Conservation (phyloP, 2,113 vertebrate genomes). For the Chauna torquata region DNA sequence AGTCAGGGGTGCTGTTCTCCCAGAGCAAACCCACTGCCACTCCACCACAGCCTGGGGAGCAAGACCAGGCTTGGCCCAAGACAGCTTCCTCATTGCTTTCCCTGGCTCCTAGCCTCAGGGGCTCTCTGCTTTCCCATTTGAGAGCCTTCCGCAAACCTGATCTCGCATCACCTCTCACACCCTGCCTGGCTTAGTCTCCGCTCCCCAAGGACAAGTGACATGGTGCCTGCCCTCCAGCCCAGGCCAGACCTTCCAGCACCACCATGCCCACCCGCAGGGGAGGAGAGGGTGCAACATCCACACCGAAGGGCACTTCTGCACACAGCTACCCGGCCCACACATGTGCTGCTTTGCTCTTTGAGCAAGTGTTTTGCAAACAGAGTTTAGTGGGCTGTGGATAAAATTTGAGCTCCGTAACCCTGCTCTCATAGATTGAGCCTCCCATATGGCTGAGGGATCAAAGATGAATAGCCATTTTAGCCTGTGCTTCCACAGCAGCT, state of each 20-base stretch:
- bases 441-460: not conserved
- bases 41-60: not conserved
- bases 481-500: not conserved
- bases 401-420: not conserved
- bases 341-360: not conserved
- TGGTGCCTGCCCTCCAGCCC: too few relatives aligned
- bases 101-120: not conserved
- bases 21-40: not conserved
- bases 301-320: not conserved
- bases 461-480: conserved; percentile 5
- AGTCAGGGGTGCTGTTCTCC: not conserved
- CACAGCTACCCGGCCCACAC: not conserved
- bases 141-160: not conserved
- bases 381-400: not conserved
- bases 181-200: not conserved
- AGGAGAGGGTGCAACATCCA: not conserved
- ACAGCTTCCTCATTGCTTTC: not conserved
- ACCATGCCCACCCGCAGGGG: too few relatives aligned
- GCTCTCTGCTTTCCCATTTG: not conserved
- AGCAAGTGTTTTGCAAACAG: not conserved
- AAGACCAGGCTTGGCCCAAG: not conserved
- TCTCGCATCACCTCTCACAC: not conserved
- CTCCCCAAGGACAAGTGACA: not conserved
- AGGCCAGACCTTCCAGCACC: too few relatives aligned
- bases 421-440: not conserved